phyloP scores from a whole-genome alignment of 2,888 invertebrate species.

The Atrina japonica region DNA sequence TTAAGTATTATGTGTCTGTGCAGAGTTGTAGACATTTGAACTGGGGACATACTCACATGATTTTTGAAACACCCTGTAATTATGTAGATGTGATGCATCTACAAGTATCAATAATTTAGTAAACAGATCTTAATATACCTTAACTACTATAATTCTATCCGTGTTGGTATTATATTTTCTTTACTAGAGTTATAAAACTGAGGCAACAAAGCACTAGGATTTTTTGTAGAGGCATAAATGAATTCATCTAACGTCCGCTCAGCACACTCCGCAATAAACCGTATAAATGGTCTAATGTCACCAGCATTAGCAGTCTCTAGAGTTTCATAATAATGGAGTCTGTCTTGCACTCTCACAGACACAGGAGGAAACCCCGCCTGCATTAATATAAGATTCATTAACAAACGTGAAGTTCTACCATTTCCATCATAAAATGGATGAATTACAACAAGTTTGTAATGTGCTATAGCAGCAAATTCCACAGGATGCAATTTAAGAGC shows the following conservation, averaged over 20 bases:
- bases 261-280: conserved; percentile 94
- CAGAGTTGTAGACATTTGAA: too few relatives aligned
- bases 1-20: too few relatives aligned
- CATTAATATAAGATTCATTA: conserved; percentile 97
- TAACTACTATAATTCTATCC: too few relatives aligned
- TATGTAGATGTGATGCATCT: too few relatives aligned
- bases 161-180: too few relatives aligned
- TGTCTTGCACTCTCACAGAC: conserved; percentile 91
- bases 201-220: conserved; percentile 46
- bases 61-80: too few relatives aligned
- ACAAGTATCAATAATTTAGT: too few relatives aligned
- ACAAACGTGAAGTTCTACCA: conserved; percentile 94
- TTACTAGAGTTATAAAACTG: too few relatives aligned
- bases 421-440: conserved; percentile 99
- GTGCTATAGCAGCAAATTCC: conserved; percentile 96
- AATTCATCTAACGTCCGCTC: conserved; percentile 94
- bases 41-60: too few relatives aligned
- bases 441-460: conserved; percentile 97
- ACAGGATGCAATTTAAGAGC: conserved; percentile 93
- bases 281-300: conserved; percentile 96
- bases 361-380: conserved; percentile 97
- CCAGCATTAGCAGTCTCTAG: conserved; percentile 95
- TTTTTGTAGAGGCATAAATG: conserved; percentile 82
- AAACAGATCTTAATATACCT: too few relatives aligned
- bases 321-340: conserved; percentile 89